phyloP scores from a whole-genome alignment of 2,888 invertebrate species.

The Stramonita haemastoma region DNA sequence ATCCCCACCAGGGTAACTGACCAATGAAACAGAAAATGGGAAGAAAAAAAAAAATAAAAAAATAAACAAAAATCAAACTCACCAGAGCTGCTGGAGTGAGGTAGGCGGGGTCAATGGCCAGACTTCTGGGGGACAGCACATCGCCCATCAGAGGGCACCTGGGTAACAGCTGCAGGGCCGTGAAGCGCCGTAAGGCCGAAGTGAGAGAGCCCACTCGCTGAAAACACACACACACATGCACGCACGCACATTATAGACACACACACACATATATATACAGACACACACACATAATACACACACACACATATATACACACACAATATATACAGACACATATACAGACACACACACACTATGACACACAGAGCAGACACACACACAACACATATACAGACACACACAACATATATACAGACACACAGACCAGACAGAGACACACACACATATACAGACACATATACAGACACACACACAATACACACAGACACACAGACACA shows the following conservation, averaged over 20 bases:
- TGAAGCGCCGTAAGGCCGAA: conserved; percentile 54
- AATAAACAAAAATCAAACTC: background rate
- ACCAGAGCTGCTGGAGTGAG: background rate
- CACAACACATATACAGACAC: too few species aligned
- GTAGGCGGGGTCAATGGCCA: background rate
- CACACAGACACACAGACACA: background rate
- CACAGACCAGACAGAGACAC: too few species aligned
- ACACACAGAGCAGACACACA: too few species aligned
- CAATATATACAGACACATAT: background rate
- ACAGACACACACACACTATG: too few species aligned
- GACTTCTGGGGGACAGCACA: conserved; percentile 56
- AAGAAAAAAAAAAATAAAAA: too few species aligned
- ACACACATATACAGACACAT: too few species aligned
- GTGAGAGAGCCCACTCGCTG: conserved; percentile 49
- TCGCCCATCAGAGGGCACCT: conserved; percentile 58
- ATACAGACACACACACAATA: background rate
- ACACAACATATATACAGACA: too few species aligned
- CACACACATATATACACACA: conserved; percentile 40
- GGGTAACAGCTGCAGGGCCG: conserved; percentile 58
- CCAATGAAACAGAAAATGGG: background rate
- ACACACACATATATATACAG: background rate
- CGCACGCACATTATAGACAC: background rate
- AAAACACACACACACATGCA: conserved; percentile 24
- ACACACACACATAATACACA: conserved; percentile 11
- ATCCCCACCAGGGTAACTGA: too few species aligned